These are phyloP conservation scores for Lemur catta DNA, from an alignment of 2,797 vertebrate species.

Conservation along the genomic window DNA sequence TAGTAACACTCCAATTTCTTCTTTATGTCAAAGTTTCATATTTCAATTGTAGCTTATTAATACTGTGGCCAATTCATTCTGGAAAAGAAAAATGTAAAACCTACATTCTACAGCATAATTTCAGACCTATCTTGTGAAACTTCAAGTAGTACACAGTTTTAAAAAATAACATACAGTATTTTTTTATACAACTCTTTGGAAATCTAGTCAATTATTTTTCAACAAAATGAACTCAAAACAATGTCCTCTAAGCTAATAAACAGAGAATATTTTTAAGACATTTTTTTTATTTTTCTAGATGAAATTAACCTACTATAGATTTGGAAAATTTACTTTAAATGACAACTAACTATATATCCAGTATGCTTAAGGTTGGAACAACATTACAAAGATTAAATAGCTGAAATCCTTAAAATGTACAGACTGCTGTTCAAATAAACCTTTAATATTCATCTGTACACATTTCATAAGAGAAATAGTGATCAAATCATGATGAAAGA, in stretches of 20 bases:
- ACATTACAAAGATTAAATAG: background rate
- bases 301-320: background rate
- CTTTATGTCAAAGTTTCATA: conserved; percentile 49
- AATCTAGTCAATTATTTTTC: background rate
- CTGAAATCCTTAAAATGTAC: background rate
- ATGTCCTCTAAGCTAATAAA: background rate
- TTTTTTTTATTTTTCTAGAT: background rate
- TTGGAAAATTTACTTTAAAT: background rate
- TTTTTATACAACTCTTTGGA: conserved; percentile 13
- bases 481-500: background rate
- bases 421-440: background rate
- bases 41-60: conserved; percentile 43
- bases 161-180: background rate
- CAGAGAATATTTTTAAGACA: background rate
- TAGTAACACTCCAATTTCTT: conserved; percentile 51
- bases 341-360: background rate
- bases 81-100: conserved; percentile 33
- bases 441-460: background rate
- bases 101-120: background rate
- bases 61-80: background rate
- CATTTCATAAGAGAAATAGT: background rate
- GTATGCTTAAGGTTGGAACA: background rate
- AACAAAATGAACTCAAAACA: conserved; percentile 30
- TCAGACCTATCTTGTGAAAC: conserved; percentile 10
- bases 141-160: background rate